Conservation (phyloP, 1,140 invertebrate species). For the Hetaerina americana region DNA sequence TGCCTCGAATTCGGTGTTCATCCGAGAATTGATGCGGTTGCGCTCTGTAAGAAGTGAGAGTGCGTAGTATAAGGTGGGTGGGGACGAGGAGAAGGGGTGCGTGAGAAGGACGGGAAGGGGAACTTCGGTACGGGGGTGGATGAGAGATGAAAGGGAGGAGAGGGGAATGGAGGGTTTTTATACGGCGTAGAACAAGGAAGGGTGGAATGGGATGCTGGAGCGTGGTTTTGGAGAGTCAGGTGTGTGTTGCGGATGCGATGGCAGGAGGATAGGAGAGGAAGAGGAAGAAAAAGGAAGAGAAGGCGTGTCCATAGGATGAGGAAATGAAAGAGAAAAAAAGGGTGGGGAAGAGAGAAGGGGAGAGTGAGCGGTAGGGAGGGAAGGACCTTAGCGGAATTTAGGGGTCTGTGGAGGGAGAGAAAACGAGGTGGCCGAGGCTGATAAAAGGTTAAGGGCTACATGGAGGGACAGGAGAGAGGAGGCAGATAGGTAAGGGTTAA, state of each 20-base stretch:
- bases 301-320: too few species aligned
- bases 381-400: too few species aligned
- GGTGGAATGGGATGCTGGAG: not conserved
- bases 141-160: not conserved
- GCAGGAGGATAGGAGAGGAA: not conserved
- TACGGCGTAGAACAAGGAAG: not conserved
- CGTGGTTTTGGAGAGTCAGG: not conserved
- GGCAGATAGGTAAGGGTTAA: too few species aligned
- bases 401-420: too few species aligned
- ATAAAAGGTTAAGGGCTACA: too few species aligned
- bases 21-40: not conserved
- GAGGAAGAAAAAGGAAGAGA: not conserved
- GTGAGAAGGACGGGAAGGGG: not conserved
- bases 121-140: not conserved
- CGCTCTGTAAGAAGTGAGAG: not conserved
- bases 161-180: not conserved
- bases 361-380: too few species aligned
- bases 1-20: not conserved
- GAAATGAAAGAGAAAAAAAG: not conserved
- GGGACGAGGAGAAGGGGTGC: not conserved
- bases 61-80: not conserved
- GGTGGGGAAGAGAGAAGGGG: not conserved
- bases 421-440: too few species aligned
- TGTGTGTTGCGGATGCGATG: too few species aligned
- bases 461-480: too few species aligned